Base-by-base conservation (phyloP, 2,797 vertebrate genomes). In the Echeneis naucrates region DNA sequence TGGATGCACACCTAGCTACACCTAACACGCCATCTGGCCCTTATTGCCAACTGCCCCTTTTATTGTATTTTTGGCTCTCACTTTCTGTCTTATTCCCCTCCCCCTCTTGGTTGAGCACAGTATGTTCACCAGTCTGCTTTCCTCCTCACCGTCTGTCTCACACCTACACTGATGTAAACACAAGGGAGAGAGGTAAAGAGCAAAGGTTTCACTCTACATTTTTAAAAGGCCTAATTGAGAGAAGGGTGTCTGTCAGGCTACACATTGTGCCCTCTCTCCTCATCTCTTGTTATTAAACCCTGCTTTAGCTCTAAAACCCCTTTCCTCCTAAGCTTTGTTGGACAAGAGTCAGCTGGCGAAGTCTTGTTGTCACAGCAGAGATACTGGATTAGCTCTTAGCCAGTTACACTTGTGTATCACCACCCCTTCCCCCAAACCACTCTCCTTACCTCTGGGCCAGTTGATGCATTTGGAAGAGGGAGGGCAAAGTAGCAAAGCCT, bases 11-110 rank as follows among this genome's bases (percentile, higher is more conserved):
- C 84, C 84, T 73, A 60, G 70, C 64, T 82, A 56, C 68, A 65
- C 72, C 80, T 70, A 77, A 72, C 84, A 68, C 82, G 72, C 90
- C 91, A 89, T 92, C 88, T 88, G 83, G 58, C 80, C 19, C 72
- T 70, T 77, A 66, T 52, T 75, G 61, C 89, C 83, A 77, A 63
- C 75, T 76, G 63, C 24, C 54, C 64, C 55, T 70, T 76, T 86
- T 72, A 64, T 77, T 79, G 62, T 81, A 77, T 86, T 82, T 87
- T 86, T 86, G 83, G 77, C 77, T 89, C 72, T 54, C 32, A 1
- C 60, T 78, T 56, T 78, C 63, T 54, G 33, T 38, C 65, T 76
- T 53, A 59, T 61, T 74, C 64, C 55, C 64, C 37, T 21, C 52
- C 57, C 56, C 47, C 56, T 70, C 80, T 59, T 53, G 14, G 23